These are phyloP conservation scores for Polymixis lichenea DNA, from an alignment of 2,888 invertebrate species.

Conservation along the genomic window DNA sequence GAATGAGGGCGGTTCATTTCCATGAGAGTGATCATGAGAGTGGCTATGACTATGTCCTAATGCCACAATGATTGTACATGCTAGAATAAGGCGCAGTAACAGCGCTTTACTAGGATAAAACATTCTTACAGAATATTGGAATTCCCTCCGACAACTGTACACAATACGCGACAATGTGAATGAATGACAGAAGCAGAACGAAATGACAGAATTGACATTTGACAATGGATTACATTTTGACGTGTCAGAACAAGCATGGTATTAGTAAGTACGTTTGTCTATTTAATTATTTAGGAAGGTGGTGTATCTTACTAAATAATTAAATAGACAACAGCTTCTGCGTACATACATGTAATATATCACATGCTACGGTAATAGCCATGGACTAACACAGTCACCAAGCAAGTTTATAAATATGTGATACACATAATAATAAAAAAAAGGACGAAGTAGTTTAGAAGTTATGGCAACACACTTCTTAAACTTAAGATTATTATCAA, in stretches of 20 bases:
- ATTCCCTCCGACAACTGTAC: conserved; percentile 33
- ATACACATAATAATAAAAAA: too few species aligned
- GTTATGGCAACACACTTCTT: too few species aligned
- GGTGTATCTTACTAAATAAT: too few species aligned
- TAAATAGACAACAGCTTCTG: too few species aligned
- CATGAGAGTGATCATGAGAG: conserved; percentile 85
- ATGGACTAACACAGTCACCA: too few species aligned
- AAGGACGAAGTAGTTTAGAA: too few species aligned
- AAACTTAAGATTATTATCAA: too few species aligned
- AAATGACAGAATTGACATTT: conserved; percentile 11
- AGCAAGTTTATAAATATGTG: too few species aligned
- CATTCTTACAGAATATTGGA: conserved; percentile 64
- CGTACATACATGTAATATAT: too few species aligned
- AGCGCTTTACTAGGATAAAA: conserved; percentile 67
- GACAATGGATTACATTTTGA: not conserved
- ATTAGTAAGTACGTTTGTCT: not conserved
- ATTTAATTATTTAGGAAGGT: not conserved
- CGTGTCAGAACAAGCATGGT: not conserved
- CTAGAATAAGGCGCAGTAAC: conserved; percentile 68
- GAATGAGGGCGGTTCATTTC: conserved; percentile 92
- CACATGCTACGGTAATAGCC: too few species aligned
- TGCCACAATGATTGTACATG: conserved; percentile 68
- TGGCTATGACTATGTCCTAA: conserved; percentile 84
- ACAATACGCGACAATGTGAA: conserved; percentile 32
- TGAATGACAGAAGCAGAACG: conserved; percentile 20